Evolutionary conservation across 1,140 invertebrate genomes (phyloP).

Genomic region (Drosophila nasuta): DNA sequence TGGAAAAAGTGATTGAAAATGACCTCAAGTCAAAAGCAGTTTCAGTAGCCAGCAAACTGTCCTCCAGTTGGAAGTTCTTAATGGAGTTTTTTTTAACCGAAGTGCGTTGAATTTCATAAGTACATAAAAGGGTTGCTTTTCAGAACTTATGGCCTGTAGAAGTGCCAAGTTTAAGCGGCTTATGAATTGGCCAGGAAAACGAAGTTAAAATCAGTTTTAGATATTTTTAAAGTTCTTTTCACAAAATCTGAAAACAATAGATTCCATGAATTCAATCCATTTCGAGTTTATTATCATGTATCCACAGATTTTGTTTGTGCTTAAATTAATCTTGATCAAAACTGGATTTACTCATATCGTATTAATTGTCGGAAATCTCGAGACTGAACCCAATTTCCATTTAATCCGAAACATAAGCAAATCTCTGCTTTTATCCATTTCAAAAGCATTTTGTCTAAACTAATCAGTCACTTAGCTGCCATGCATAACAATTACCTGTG

Average conservation of each 20-base stretch:
- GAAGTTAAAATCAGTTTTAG: conserved; percentile 6
- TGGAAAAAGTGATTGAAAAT: conserved; percentile 82
- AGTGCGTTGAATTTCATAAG: conserved; percentile 39
- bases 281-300: no score
- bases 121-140: conserved; percentile 39
- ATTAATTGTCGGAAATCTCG: neutral
- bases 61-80: conserved; percentile 61
- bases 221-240: conserved; percentile 1
- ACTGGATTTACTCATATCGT: neutral
- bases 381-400: conserved; percentile 54
- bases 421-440: conserved; percentile 54
- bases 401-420: conserved; percentile 48
- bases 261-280: neutral
- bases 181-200: conserved; percentile 11
- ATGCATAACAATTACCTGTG: conserved; percentile 72
- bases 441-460: conserved; percentile 60
- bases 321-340: no score
- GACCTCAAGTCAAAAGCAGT: conserved; percentile 79
- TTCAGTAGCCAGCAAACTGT: conserved; percentile 50
- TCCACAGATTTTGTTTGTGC: no score
- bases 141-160: conserved; percentile 11
- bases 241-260: neutral
- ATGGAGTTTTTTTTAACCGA: conserved; percentile 58
- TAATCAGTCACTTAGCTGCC: conserved; percentile 66
- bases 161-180: conserved; percentile 20